phyloP scores from a whole-genome alignment of 1,140 invertebrate species.

The Apis laboriosa region DNA sequence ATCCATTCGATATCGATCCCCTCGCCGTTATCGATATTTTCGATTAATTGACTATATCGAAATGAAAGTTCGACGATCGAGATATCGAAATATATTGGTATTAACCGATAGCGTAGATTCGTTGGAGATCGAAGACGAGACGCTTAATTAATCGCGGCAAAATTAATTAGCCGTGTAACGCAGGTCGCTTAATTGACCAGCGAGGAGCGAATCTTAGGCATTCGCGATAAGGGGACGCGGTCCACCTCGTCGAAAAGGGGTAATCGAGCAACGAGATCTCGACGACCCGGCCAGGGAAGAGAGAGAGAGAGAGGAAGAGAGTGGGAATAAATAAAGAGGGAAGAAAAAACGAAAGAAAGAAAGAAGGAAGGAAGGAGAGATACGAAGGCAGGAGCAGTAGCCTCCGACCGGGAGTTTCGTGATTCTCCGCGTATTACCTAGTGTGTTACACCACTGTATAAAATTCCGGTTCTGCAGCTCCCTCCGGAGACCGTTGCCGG shows the following conservation, averaged over 20 bases:
- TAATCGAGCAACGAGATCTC: slow-evolving; percentile 61
- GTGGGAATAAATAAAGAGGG: not conserved
- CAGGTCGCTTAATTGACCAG: slow-evolving; percentile 62
- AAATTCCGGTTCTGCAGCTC: slow-evolving; percentile 78
- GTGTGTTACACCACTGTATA: slow-evolving; percentile 78
- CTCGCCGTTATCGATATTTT: not conserved
- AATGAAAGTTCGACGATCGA: not conserved
- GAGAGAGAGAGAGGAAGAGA: not conserved
- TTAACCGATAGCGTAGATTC: no score
- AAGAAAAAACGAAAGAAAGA: not conserved
- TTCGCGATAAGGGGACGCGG: slow-evolving; percentile 61
- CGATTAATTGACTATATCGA: no score
- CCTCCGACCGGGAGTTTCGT: slow-evolving; percentile 62
- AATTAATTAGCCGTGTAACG: slow-evolving; percentile 66
- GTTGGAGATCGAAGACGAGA: not conserved
- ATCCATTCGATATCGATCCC: no score
- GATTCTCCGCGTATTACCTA: slow-evolving; percentile 72
- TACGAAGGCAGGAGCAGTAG: slow-evolving; percentile 33
- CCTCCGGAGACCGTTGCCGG: slow-evolving; percentile 54
- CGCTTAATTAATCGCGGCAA: slow-evolving; percentile 63
- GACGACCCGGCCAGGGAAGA: slow-evolving; percentile 10
- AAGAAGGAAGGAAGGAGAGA: not conserved
- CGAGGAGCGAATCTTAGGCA: slow-evolving; percentile 46
- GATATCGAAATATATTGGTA: no score
- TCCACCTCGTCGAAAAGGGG: slow-evolving; percentile 53